Percentiles rank a stretch among this genome's conserved stretches.
phyloP scores from a whole-genome alignment of 2,113 vertebrate genomes.

The Montifringilla adamsi region DNA sequence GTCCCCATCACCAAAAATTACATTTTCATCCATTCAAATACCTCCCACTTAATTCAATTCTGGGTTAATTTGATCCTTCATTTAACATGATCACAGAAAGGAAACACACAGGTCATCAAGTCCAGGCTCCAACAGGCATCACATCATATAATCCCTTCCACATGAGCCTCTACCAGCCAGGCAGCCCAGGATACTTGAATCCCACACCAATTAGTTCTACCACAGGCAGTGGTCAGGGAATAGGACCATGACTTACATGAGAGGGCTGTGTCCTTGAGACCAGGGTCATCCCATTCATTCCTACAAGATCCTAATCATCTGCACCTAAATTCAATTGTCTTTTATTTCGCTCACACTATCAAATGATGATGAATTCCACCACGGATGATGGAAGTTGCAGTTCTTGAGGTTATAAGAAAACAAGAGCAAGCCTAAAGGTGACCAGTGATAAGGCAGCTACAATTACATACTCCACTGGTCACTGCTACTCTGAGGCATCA shows the following conservation, averaged over 20 bases:
- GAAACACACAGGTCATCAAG: constrained; percentile 38
- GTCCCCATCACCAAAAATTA: constrained; percentile 28
- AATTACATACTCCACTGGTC: background rate
- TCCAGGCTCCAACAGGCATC: constrained; percentile 4
- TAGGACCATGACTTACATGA: background rate
- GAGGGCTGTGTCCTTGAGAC: background rate
- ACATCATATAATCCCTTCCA: constrained; percentile 43
- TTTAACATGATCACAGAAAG: constrained; percentile 54
- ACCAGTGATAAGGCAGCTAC: background rate
- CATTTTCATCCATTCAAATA: background rate
- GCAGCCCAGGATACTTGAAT: background rate
- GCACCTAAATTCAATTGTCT: background rate
- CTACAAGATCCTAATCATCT: background rate
- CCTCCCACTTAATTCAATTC: constrained; percentile 48
- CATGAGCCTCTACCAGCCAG: background rate
- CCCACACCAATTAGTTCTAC: background rate
- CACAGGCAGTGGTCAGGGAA: background rate
- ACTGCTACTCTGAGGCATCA: background rate
- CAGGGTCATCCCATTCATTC: background rate
- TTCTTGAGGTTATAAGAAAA: background rate
- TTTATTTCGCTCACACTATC: accelerated
- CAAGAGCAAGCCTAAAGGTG: background rate
- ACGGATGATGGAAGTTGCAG: background rate
- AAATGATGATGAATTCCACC: background rate
- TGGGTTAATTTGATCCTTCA: constrained; percentile 48